Evolutionary conservation across 2,797 vertebrate species (phyloP), one percentile per base, ranked within the genome.

Genomic region (Etheostoma perlongum): DNA sequence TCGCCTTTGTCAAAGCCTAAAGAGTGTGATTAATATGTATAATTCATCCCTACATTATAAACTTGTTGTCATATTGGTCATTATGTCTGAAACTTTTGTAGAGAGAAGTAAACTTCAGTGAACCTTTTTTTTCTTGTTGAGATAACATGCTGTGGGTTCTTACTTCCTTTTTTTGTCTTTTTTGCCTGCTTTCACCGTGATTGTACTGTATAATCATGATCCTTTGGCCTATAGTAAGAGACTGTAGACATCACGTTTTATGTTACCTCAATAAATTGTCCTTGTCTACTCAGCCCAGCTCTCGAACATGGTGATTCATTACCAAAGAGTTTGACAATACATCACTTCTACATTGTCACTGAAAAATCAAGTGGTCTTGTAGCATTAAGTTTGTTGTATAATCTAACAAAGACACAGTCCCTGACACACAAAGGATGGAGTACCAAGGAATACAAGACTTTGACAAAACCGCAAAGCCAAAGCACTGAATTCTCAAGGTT

Each of bases 251-350:
- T 60, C 44, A 14, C 25, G 59, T 51, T 63, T 59, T 12, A 61
- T 57, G 27, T 53, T 42, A 49, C 71, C 65, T 73, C 36, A 67
- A 55, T 61, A 60, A 49, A 40, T 59, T 66, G 60, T 54, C 7
- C 23, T 67, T 78, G 60, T 64, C 40, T 30, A 4, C 4, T 16
- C 2, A 40, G 47, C 1, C 1, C n/a, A 16, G 77, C 33, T 33
- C 53, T 44, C 30, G 42, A 47, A 46, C 19, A 23, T 53, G 25
- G 25, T 52, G 51, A 48, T 76, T 79, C 57, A 58, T 57, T 36
- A 42, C 66, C 52, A 51, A 9, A 21, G 16, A 53, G 52, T 61
- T 61, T 51, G 51, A 79, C 36, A 70, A 4, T 47, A 21, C 40
- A n/a, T 81, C 65, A 66, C 54, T 74, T 18, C 25, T 44, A 30